Evolutionary conservation across 2,888 invertebrate genomes (phyloP), one percentile per base, ranked within the genome.

Genomic region (Ligdia adustata): DNA sequence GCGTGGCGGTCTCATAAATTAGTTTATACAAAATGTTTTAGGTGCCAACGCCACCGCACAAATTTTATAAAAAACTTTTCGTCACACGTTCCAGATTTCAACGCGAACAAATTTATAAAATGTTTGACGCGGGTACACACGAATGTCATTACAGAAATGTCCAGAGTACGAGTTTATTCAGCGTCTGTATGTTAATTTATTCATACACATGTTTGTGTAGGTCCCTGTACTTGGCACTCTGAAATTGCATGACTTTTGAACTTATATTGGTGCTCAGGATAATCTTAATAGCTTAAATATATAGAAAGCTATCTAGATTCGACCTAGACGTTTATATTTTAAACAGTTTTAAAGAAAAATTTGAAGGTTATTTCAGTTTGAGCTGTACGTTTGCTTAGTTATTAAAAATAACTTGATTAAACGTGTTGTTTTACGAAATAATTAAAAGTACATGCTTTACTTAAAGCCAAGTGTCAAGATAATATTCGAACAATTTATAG

Each of bases 91-190:
- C 15, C 34, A 35, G 40, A 40, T 40, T 47, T 40, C 31, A 35
- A 40, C 34, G 15, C n/a, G 46, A 40, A 40, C 40, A 29, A 29
- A 31, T 47, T 40, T 35, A 35, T 47, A 16, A 40, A 35, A 35
- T 15, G 40, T 40, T 47, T 47, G 46, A 35, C 46, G 34, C 24
- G 40, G 40, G 40, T 28, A 47, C 46, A 47, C 46, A 40, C 40
- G 35, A 40, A 40, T 47, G 40, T 40, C 40, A 18, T 47, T 35
- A 35, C 46, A 40, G 37, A 39, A 47, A 40, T 34, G 28, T 35
- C 40, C 46, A 47, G 40, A 31, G 18, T 26, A 18, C 40, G 34
- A 40, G 40, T 40, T 24, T 35, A 47, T 47, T 35, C 34, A 22
- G 31, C 46, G 24, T 46, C 33, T 47, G 16, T 35, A 47, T 47